A percentile compares a stretch with the other conserved stretches of the same genome.
These are phyloP conservation scores for Tyrophagus putrescentiae DNA, from an alignment of 1,140 invertebrate species.

Conservation along the genomic window DNA sequence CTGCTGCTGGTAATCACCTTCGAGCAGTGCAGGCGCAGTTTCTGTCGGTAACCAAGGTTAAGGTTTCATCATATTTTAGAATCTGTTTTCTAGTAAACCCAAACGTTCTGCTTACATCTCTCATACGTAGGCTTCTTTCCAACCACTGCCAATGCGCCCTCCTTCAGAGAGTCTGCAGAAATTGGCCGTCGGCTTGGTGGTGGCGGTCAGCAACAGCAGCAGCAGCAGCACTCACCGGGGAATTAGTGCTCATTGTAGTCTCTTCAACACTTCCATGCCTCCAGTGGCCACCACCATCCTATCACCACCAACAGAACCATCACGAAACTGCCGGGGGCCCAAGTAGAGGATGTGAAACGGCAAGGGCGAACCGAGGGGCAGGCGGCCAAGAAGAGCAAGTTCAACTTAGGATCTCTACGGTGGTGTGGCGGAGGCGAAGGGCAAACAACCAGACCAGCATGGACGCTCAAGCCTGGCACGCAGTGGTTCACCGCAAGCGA, in stretches of 20 bases:
- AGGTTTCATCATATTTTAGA: constrained; percentile 13
- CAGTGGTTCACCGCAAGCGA: not conserved
- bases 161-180: constrained; percentile 31
- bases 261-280: not conserved
- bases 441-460: too few relatives aligned
- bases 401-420: too few relatives aligned
- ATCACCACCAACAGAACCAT: not conserved
- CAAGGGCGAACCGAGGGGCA: too few relatives aligned
- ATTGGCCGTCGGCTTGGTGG: constrained; percentile 30
- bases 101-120: not conserved
- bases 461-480: too few relatives aligned
- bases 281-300: not conserved
- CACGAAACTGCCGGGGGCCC: not conserved
- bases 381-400: too few relatives aligned
- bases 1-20: too few relatives aligned
- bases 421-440: too few relatives aligned
- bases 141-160: too few relatives aligned
- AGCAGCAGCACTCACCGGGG: constrained; percentile 31
- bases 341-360: too few relatives aligned
- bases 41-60: constrained; percentile 63
- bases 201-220: constrained; percentile 31
- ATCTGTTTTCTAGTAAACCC: not conserved
- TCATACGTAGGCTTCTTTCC: constrained; percentile 28
- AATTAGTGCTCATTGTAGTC: too few relatives aligned
- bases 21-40: constrained; percentile 60